Base-by-base conservation (phyloP, 2,888 invertebrate genomes). In the Tanypteryx hageni region DNA sequence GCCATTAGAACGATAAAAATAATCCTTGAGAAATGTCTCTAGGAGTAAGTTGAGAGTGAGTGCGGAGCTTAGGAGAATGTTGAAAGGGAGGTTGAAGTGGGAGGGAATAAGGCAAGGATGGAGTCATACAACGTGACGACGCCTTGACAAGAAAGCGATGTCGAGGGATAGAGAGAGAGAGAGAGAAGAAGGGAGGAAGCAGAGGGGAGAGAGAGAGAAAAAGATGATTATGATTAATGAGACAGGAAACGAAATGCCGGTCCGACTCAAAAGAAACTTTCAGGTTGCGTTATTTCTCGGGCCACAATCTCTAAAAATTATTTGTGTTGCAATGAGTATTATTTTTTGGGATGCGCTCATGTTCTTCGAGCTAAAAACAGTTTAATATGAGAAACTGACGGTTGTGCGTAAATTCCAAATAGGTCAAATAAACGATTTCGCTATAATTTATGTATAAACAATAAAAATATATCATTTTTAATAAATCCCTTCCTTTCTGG, bases 1-100 rank as follows among this genome's bases (percentile, higher is more conserved):
- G 64, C 64, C 89, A 44, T 64, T 89, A 18, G 89, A 56, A 11
- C 44, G 89, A 89, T 89, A 89, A 89, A 89, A 89, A 89, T 89
- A 89, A 89, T 89, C 68, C 44, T 44, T 18, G 89, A 56, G 89
- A 68, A 68, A 89, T 44, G 86, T 86, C 86, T 61, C 1, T 1
- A 64, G 64, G 89, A 68, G 89, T 89, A 89, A 89, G 61, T 89
- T 89, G 44, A 64, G 89, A 89, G 44, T n/a, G 89, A 27, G 31
- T 83, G 83, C 56, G 83, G 83, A 83, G 83, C 44, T 83, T 83
- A 83, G 83, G 44, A 56, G 83, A 18, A 44, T n/a, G 83, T 83
- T 44, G 44, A 83, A 83, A 57, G 57, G 57, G 27, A 44, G 57
- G n/a, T 7, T 31, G 82, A 13, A 0, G 31, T 16, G 27, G 4